phyloP scores from a whole-genome alignment of 2,113 vertebrate genomes.

The Nestor notabilis region DNA sequence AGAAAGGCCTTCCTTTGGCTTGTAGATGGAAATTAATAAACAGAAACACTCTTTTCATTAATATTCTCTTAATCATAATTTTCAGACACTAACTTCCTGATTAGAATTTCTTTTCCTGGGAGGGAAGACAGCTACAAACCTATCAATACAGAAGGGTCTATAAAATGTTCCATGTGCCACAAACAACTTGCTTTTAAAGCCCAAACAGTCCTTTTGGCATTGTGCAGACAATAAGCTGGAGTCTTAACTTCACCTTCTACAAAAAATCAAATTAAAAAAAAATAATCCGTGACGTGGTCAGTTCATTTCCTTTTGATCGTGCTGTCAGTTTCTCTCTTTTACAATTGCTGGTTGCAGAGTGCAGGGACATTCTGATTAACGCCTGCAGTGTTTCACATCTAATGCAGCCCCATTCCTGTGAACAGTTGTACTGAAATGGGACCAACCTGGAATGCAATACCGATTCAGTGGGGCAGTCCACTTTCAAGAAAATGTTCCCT shows the following conservation, averaged over 20 bases:
- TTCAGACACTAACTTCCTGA: not conserved
- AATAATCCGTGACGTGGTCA: not conserved
- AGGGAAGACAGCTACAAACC: not conserved
- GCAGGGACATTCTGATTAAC: not conserved
- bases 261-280: not conserved
- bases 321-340: not conserved
- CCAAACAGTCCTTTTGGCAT: not conserved
- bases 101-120: not conserved
- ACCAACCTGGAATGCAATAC: not conserved
- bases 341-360: not conserved
- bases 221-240: not conserved
- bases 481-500: not conserved
- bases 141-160: not conserved
- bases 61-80: not conserved
- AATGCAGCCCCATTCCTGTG: not conserved
- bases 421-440: not conserved
- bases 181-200: not conserved
- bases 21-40: not conserved
- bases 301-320: not conserved
- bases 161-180: not conserved
- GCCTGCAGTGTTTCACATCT: not conserved
- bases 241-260: not conserved
- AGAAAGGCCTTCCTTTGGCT: not conserved
- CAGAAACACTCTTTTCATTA: not conserved
- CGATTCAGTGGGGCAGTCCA: not conserved